A percentile compares a stretch with the other conserved stretches of the same genome.
Evolutionary conservation across 2,113 vertebrate species (phyloP).

Genomic region (Peromyscus polionotus): DNA sequence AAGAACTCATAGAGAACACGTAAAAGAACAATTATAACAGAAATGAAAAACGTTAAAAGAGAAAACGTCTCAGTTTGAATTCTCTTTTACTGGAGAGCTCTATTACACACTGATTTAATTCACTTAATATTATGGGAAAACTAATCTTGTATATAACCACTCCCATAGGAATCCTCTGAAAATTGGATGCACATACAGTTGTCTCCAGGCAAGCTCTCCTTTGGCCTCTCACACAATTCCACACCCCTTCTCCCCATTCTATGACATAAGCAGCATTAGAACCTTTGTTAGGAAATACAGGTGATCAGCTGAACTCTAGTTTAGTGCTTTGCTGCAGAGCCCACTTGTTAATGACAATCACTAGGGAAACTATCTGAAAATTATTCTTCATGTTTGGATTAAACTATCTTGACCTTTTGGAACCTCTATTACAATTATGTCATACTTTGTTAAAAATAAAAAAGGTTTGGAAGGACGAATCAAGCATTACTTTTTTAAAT

Average conservation of each 20-base stretch:
- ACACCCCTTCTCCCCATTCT: slow-evolving; percentile 64
- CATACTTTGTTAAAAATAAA: slow-evolving; percentile 15
- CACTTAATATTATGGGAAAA: slow-evolving; percentile 1
- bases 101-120: slow-evolving; percentile 6
- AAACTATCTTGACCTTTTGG: not conserved
- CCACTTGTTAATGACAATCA: slow-evolving; percentile 10
- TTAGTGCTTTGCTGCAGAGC: not conserved
- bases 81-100: slow-evolving; percentile 2
- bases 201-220: slow-evolving; percentile 56
- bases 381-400: not conserved
- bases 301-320: slow-evolving; percentile 40
- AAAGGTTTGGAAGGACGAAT: slow-evolving; percentile 12
- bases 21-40: slow-evolving; percentile 18
- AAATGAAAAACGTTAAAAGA: slow-evolving; percentile 44
- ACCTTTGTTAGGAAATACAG: slow-evolving; percentile 58
- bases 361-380: slow-evolving; percentile 21
- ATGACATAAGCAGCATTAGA: slow-evolving; percentile 78
- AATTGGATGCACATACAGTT: slow-evolving; percentile 38
- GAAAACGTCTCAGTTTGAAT: slow-evolving; percentile 2
- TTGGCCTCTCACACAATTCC: slow-evolving; percentile 66
- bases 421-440: not conserved
- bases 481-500: not conserved
- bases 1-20: slow-evolving; percentile 5
- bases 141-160: slow-evolving; percentile 48
- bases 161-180: slow-evolving; percentile 41